phyloP scores from a whole-genome alignment of 1,140 invertebrate genomes.

The Anoplophora glabripennis region DNA sequence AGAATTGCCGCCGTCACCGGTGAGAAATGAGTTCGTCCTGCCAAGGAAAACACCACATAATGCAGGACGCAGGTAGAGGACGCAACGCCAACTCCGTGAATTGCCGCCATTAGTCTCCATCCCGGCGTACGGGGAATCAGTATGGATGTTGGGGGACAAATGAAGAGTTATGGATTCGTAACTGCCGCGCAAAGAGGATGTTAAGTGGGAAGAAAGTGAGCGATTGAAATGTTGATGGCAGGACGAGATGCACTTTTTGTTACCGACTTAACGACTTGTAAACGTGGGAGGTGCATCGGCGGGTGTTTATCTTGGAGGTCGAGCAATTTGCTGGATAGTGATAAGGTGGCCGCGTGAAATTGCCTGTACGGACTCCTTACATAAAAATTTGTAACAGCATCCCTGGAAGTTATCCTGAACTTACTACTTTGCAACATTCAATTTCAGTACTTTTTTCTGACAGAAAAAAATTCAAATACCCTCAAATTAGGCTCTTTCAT shows the following conservation, averaged over 20 bases:
- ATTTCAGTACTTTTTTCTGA: no score
- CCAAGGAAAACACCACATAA: slow-evolving; percentile 39
- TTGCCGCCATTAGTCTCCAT: slow-evolving; percentile 46
- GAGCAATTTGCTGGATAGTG: no score
- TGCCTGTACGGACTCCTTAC: no score
- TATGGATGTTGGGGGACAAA: slow-evolving; percentile 41
- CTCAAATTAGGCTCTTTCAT: no score
- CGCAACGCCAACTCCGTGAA: slow-evolving; percentile 39
- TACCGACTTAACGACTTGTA: background rate
- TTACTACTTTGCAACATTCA: no score
- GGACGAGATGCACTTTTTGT: slow-evolving; percentile 17
- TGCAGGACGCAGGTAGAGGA: slow-evolving; percentile 39
- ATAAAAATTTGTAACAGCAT: no score
- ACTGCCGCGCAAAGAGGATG: slow-evolving; percentile 35
- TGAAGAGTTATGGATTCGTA: slow-evolving; percentile 46
- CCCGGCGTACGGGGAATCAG: slow-evolving; percentile 36
- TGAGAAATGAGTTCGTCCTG: slow-evolving; percentile 41
- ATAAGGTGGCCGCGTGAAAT: no score
- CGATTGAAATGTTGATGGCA: slow-evolving; percentile 26
- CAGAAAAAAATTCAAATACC: no score
- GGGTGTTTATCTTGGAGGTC: no score
- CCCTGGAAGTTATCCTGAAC: no score
- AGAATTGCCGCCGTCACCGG: slow-evolving; percentile 42
- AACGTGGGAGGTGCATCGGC: background rate
- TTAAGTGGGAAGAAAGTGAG: slow-evolving; percentile 38